These are phyloP conservation scores for Teinopalpus imperialis DNA, from an alignment of 2,888 invertebrate species.

Conservation along the genomic window DNA sequence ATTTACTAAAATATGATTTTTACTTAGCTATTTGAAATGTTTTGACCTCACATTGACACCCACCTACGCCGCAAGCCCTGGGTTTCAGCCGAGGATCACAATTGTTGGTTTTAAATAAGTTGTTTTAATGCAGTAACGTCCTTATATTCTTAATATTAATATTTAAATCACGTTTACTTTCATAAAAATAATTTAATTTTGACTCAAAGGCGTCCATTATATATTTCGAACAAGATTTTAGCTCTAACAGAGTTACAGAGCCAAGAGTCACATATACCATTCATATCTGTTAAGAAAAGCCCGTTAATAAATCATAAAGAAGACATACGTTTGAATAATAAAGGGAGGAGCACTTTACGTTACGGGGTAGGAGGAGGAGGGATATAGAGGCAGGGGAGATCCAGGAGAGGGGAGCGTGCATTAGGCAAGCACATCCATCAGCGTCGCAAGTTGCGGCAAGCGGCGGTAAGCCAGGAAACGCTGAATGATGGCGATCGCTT, in stretches of 20 bases:
- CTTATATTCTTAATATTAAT: too few relatives aligned
- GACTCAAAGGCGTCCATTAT: too few relatives aligned
- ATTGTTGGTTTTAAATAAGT: too few relatives aligned
- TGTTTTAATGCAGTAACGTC: too few relatives aligned
- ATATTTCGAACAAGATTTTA: slow-evolving; percentile 12
- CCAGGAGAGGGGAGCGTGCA: not conserved
- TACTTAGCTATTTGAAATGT: too few relatives aligned
- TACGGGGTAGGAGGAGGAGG: not conserved
- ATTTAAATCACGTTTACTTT: too few relatives aligned
- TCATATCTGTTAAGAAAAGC: slow-evolving; percentile 12
- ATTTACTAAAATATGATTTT: too few relatives aligned
- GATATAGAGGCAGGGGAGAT: not conserved
- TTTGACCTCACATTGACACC: too few relatives aligned
- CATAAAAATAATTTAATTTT: too few relatives aligned
- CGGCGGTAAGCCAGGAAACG: not conserved
- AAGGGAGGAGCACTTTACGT: slow-evolving; percentile 22
- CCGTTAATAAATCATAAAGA: slow-evolving; percentile 21
- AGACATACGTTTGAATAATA: slow-evolving; percentile 27
- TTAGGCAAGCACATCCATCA: slow-evolving; percentile 20
- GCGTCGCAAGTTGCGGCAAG: slow-evolving; percentile 3
- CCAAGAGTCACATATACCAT: slow-evolving; percentile 5
- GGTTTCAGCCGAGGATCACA: too few relatives aligned
- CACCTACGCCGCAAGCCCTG: too few relatives aligned
- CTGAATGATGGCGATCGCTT: slow-evolving; percentile 1
- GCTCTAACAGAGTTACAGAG: slow-evolving; percentile 1